Evolutionary conservation across 1,140 invertebrate species (phyloP), one percentile per base, ranked within the genome.

Genomic region (Ceratosolen solmsi): DNA sequence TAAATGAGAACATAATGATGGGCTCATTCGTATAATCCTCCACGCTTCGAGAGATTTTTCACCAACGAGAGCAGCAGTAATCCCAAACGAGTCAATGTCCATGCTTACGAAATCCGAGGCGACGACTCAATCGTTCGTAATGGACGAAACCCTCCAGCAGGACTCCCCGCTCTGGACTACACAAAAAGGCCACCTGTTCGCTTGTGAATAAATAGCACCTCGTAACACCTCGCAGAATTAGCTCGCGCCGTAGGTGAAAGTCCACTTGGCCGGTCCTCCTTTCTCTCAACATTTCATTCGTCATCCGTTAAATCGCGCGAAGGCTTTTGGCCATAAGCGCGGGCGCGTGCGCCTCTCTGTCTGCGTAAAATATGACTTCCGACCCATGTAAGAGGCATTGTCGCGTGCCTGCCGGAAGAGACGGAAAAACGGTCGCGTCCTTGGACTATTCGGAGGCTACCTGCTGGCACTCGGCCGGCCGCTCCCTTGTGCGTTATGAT

Each of bases 281-380:
- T 36, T 73, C 22, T 30, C 70, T 33, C 33, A 8, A 0, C 27
- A 56, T 81, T 70, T 82, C 80, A 56, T 82, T 81, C 65, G n/a
- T 85, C 82, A 25, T 36, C 30, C 51, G n/a, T 49, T 70, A 71
- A 81, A 75, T 84, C 58, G 56, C 77, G 74, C 78, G 41, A 54
- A 2, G 9, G 33, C 46, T 56, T 25, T 25, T 49, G 8, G 15
- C 41, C n/a, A 27, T 63, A n/a, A 54, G 38, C 25, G 30, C 63
- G 33, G 58, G 46, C 58, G 79, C 79, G 71, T 74, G 79, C 27
- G 13, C 5, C 25, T 11, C n/a, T n/a, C n/a, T 3, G 20, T 4
- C 36, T 33, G 27, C 46, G 80, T 68, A 85, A 90, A 88, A 88
- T 90, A 90, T 90, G 87, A 88, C 89, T 90, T 90, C 89, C 88